Evolutionary conservation across 2,113 vertebrate species (phyloP), one percentile per base, ranked within the genome.

Genomic region (Bujurquina vittata): DNA sequence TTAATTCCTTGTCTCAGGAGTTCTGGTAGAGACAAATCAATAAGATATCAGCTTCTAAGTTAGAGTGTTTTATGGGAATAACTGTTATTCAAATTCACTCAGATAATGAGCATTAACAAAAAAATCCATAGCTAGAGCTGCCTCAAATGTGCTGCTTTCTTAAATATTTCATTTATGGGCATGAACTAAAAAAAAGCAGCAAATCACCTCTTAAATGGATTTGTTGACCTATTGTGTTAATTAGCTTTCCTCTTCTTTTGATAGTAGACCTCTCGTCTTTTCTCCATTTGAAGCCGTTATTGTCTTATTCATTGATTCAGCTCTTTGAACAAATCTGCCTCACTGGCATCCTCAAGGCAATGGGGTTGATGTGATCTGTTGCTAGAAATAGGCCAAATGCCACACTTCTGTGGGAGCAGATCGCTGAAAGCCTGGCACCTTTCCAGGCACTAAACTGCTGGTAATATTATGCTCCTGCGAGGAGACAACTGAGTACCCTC

Each of bases 391-490:
- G 60, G 59, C 58, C 46, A 40, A 37, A 84, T 85, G 73, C 76
- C 31, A 61, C 77, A 81, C 74, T 83, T 75, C 55, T 84, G 80
- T 55, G 59, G 33, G 31, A 65, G 22, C 67, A 60, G 31, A 84
- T 69, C 77, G 73, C 14, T 46, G 57, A 29, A 40, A 85, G 74
- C 81, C 63, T 63, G 79, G 86, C 79, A 54, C 37, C 72, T 20
- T 80, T 79, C 75, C 90, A 83, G 67, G 43, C 46, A 88, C 73
- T 40, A 80, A 81, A 91, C 77, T 75, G 83, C 59, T 31, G 73
- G 84, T 87, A 80, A 90, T 76, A 60, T 72, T 58, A 87, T 86
- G 77, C 46, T 75, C 26, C 74, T 55, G 72, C 2, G 15, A 85
- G 20, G 29, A 86, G 58, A 78, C 35, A 3, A 65, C 26, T 17